These are phyloP conservation scores for Lysiphlebus fabarum DNA, from an alignment of 1,140 invertebrate genomes.

Conservation along the genomic window DNA sequence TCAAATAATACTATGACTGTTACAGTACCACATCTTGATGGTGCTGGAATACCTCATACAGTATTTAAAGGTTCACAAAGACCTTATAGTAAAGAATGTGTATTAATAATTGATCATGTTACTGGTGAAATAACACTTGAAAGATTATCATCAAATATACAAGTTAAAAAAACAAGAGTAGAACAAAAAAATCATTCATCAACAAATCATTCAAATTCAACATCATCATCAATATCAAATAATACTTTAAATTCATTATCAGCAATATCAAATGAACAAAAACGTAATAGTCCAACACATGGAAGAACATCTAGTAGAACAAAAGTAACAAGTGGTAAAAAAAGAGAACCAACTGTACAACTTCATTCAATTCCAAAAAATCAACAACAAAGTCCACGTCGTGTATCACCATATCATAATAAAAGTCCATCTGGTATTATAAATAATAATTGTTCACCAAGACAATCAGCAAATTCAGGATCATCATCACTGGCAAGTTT, in stretches of 20 bases:
- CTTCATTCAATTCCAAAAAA: conserved; percentile 41
- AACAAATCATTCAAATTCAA: not conserved
- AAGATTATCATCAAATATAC: conserved; percentile 84
- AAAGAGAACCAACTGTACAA: conserved; percentile 55
- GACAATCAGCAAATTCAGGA: conserved; percentile 56
- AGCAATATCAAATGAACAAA: conserved; percentile 51
- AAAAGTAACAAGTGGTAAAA: conserved; percentile 60
- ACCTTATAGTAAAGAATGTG: conserved; percentile 89
- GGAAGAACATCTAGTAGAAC: conserved; percentile 65
- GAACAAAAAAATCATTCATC: conserved; percentile 36
- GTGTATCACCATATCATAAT: conserved; percentile 55
- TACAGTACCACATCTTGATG: conserved; percentile 89
- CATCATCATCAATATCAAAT: conserved; percentile 30
- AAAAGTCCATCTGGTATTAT: conserved; percentile 53
- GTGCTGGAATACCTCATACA: conserved; percentile 82
- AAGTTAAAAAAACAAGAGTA: conserved; percentile 84
- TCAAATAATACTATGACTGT: conserved; percentile 86
- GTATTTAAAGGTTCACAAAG: conserved; percentile 91
- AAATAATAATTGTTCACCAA: conserved; percentile 57
- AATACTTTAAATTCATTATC: conserved; percentile 30
- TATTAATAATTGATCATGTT: conserved; percentile 86
- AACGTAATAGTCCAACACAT: conserved; percentile 50
- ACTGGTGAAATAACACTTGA: conserved; percentile 92
- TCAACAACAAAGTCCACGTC: conserved; percentile 54
- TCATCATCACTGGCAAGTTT: conserved; percentile 68